Percentiles rank a stretch among this genome's conserved stretches.
These are phyloP conservation scores for Lontra canadensis DNA, from an alignment of 2,113 vertebrate species.

Conservation along the genomic window DNA sequence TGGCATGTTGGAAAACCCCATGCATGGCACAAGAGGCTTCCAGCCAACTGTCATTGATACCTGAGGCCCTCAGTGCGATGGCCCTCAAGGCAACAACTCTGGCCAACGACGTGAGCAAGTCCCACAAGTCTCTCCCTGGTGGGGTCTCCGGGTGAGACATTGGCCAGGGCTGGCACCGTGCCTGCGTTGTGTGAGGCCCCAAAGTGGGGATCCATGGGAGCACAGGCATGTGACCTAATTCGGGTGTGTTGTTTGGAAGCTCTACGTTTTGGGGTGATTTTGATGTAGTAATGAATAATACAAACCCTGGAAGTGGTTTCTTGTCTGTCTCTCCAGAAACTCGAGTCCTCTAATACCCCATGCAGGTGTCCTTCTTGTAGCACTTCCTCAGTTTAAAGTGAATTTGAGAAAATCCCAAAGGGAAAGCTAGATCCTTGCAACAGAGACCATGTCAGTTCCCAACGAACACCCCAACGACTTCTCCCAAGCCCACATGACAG, in stretches of 20 bases:
- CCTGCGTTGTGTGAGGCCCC: background rate
- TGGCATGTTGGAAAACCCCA: too few relatives aligned
- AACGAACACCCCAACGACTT: background rate
- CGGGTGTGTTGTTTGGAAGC: rapidly evolving
- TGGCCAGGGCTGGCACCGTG: rapidly evolving
- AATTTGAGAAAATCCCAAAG: background rate
- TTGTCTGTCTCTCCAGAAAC: background rate
- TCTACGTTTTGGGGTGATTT: rapidly evolving
- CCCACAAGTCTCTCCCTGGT: rapidly evolving
- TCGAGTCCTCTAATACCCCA: background rate
- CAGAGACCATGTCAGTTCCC: background rate
- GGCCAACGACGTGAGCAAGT: rapidly evolving
- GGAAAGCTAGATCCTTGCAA: background rate
- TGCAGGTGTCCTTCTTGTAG: too few relatives aligned
- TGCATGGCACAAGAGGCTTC: background rate
- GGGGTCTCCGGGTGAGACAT: rapidly evolving
- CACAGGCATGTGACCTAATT: rapidly evolving
- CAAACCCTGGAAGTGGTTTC: rapidly evolving
- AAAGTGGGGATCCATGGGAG: background rate
- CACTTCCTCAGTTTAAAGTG: background rate
- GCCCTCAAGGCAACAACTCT: too few relatives aligned
- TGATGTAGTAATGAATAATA: rapidly evolving
- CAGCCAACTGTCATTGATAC: background rate
- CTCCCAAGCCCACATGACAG: rapidly evolving
- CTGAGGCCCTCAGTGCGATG: too few relatives aligned